A percentile compares a stretch with the other conserved stretches of the same genome.
These are phyloP conservation scores for Melanotaenia pygmaea DNA, from an alignment of 2,797 vertebrate genomes.

Conservation along the genomic window DNA sequence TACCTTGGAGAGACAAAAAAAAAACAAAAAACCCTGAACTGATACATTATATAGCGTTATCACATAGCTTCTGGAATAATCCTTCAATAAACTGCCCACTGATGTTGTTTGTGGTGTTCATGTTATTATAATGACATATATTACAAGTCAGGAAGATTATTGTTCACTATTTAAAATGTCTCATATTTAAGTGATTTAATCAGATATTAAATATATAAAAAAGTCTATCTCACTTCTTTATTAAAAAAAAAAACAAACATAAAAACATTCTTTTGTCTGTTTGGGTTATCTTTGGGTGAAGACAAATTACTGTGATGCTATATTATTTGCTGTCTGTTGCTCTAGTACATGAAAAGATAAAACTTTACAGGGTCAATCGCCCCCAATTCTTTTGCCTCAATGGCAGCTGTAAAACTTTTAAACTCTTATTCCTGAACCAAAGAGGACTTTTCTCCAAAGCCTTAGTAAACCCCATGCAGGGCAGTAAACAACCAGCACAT, in stretches of 20 bases:
- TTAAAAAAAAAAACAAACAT: not conserved
- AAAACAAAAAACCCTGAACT: conserved; percentile 30
- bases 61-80: conserved; percentile 30
- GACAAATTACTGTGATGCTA: conserved; percentile 8
- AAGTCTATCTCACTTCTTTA: conserved; percentile 32
- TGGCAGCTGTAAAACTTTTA: conserved; percentile 18
- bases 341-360: conserved; percentile 1
- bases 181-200: conserved; percentile 31
- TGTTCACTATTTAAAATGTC: conserved; percentile 25
- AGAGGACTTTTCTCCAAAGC: conserved; percentile 19
- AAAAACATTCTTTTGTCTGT: not conserved
- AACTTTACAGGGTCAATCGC: conserved; percentile 10
- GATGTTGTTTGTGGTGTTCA: not conserved
- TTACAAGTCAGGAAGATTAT: conserved; percentile 26
- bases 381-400: conserved; percentile 12
- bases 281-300: conserved; percentile 22
- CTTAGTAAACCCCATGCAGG: conserved; percentile 25
- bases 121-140: conserved; percentile 35
- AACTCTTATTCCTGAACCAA: conserved; percentile 14
- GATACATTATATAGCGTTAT: conserved; percentile 19
- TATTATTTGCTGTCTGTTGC: conserved; percentile 6
- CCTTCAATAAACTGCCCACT: conserved; percentile 16
- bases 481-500: conserved; percentile 49
- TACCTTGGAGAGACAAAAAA: conserved; percentile 26
- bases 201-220: conserved; percentile 51